Conservation (phyloP, 1,140 invertebrate species). For the Drosophila pseudoobscura region DNA sequence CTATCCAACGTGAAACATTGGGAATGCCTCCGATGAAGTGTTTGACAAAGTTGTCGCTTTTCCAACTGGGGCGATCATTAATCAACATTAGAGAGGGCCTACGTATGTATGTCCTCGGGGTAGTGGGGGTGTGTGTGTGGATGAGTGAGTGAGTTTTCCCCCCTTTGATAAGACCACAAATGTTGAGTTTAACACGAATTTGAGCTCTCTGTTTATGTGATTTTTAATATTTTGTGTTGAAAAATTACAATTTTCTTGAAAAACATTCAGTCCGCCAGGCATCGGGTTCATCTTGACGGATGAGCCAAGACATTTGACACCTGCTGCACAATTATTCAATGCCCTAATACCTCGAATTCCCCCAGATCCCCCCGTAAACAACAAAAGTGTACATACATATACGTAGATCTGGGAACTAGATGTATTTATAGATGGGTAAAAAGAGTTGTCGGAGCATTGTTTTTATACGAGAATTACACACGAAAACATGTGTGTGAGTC, state of each 20-base stretch:
- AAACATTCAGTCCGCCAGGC: background rate
- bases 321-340: constrained; percentile 78
- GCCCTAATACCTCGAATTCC: constrained; percentile 64
- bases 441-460: constrained; percentile 63
- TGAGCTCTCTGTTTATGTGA: too few species aligned
- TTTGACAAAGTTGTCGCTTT: constrained; percentile 74
- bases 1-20: constrained; percentile 23
- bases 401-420: constrained; percentile 7
- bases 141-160: constrained; percentile 13
- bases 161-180: constrained; percentile 73
- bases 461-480: constrained; percentile 37
- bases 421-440: constrained; percentile 63
- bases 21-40: constrained; percentile 78
- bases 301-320: constrained; percentile 70
- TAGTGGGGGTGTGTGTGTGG: background rate
- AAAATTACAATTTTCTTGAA: constrained; percentile 65
- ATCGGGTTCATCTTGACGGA: constrained; percentile 42
- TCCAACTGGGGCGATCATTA: constrained; percentile 58
- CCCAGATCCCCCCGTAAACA: too few species aligned
- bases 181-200: constrained; percentile 67
- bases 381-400: background rate
- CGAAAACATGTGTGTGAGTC: constrained; percentile 55
- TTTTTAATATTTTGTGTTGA: constrained; percentile 69
- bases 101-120: background rate
- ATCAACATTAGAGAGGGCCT: constrained; percentile 34